A percentile compares a stretch with the other conserved stretches of the same genome.
Conservation (phyloP, 2,888 invertebrate species). For the Drosophila atroscutellata region DNA sequence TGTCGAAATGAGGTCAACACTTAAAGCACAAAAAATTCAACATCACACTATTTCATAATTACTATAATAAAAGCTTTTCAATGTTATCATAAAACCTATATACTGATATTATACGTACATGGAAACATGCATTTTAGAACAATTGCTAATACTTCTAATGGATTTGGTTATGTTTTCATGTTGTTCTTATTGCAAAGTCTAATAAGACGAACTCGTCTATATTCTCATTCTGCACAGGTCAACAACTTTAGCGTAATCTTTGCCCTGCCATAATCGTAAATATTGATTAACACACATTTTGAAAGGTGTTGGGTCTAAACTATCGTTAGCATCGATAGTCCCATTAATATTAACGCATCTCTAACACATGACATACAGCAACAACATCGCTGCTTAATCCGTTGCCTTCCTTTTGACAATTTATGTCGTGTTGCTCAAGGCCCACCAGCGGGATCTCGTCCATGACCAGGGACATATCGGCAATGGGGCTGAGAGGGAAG, state of each 20-base stretch:
- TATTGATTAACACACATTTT: background rate
- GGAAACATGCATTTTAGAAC: background rate
- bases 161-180: background rate
- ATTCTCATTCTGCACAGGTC: background rate
- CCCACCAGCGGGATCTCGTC: conserved; percentile 31
- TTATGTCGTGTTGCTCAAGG: conserved; percentile 55
- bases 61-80: background rate
- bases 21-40: background rate
- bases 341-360: background rate
- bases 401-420: conserved; percentile 71
- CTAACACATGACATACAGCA: conserved; percentile 9
- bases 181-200: background rate
- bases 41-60: background rate
- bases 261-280: background rate
- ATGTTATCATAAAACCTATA: background rate
- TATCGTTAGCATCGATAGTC: conserved; percentile 33
- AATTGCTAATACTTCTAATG: background rate
- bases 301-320: conserved; percentile 4
- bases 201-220: background rate
- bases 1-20: background rate
- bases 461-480: conserved; percentile 25
- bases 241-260: background rate
- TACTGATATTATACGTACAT: background rate
- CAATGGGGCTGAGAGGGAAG: background rate
- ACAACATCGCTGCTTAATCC: conserved; percentile 56